phyloP scores from a whole-genome alignment of 2,888 invertebrate genomes.

The Alloscopus bannaensis region DNA sequence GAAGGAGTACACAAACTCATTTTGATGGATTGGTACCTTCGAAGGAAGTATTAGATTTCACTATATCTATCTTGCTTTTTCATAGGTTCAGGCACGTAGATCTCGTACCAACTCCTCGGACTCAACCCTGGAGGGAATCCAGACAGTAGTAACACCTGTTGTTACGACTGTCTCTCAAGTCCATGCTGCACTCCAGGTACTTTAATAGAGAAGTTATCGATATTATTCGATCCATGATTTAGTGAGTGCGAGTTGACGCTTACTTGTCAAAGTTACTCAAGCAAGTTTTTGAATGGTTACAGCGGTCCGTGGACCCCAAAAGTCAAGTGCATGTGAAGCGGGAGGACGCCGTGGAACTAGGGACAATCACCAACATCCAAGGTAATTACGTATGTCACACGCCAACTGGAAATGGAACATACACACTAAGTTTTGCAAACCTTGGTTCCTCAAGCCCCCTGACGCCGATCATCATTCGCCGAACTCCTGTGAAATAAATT shows the following conservation, averaged over 20 bases:
- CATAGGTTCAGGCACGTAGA: conserved; percentile 68
- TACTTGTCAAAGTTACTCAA: too few species aligned
- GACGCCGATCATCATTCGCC: conserved; percentile 72
- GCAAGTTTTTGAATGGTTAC: conserved; percentile 30
- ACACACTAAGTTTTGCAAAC: conserved; percentile 72
- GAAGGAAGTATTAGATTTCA: too few species aligned
- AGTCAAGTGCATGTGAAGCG: conserved; percentile 68
- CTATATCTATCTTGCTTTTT: too few species aligned
- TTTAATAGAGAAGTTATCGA: too few species aligned
- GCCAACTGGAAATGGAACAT: conserved; percentile 70
- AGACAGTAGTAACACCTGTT: conserved; percentile 53
- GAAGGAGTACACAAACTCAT: too few species aligned
- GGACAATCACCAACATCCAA: conserved; percentile 72
- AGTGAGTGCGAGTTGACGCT: too few species aligned
- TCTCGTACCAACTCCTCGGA: conserved; percentile 69
- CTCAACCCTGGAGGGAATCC: conserved; percentile 56
- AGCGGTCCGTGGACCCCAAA: conserved; percentile 71
- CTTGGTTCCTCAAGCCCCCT: conserved; percentile 68
- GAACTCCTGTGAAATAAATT: conserved; percentile 64
- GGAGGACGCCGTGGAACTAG: conserved; percentile 70
- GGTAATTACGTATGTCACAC: conserved; percentile 72
- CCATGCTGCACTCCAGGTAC: conserved; percentile 71
- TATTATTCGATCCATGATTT: too few species aligned
- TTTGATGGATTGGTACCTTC: too few species aligned
- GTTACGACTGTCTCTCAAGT: conserved; percentile 71